These are phyloP conservation scores for Scatophagus argus DNA, from an alignment of 2,113 vertebrate genomes.

Conservation along the genomic window DNA sequence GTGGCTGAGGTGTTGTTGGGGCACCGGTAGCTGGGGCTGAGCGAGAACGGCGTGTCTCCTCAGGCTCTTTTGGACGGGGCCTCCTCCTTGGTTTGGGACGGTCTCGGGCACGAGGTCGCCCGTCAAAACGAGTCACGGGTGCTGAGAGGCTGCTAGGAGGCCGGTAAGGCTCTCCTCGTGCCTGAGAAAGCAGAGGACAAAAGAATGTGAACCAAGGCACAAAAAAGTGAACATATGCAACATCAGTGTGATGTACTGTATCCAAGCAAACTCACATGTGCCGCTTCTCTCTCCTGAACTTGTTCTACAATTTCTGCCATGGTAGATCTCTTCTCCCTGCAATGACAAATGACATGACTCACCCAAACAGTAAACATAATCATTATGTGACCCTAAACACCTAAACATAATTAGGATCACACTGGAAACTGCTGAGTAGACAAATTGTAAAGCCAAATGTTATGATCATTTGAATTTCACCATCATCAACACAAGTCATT, in stretches of 20 bases:
- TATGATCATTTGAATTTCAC: slow-evolving; percentile 15
- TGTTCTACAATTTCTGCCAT: slow-evolving; percentile 96
- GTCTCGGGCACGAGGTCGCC: slow-evolving; percentile 91
- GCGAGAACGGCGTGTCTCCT: slow-evolving; percentile 89
- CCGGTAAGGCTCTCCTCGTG: slow-evolving; percentile 82
- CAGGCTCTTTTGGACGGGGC: slow-evolving; percentile 90
- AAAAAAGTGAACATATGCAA: neutral
- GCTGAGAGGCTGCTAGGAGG: slow-evolving; percentile 90
- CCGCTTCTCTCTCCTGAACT: slow-evolving; percentile 92
- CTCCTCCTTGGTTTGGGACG: slow-evolving; percentile 93
- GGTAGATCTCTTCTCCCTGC: slow-evolving; percentile 88
- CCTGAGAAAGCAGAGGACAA: slow-evolving; percentile 56
- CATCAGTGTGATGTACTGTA: neutral
- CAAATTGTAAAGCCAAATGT: slow-evolving; percentile 20
- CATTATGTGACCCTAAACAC: slow-evolving; percentile 23
- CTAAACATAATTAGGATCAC: slow-evolving; percentile 26
- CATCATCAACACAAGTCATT: slow-evolving; percentile 8
- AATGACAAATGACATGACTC: slow-evolving; percentile 44
- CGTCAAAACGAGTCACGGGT: slow-evolving; percentile 87
- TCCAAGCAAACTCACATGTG: slow-evolving; percentile 67
- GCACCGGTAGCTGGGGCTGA: slow-evolving; percentile 91
- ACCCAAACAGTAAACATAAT: slow-evolving; percentile 38
- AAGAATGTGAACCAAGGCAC: neutral
- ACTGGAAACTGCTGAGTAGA: slow-evolving; percentile 9
- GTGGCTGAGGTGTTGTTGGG: slow-evolving; percentile 85